phyloP scores from a whole-genome alignment of 2,113 vertebrate genomes.

The Nothoprocta perdicaria region DNA sequence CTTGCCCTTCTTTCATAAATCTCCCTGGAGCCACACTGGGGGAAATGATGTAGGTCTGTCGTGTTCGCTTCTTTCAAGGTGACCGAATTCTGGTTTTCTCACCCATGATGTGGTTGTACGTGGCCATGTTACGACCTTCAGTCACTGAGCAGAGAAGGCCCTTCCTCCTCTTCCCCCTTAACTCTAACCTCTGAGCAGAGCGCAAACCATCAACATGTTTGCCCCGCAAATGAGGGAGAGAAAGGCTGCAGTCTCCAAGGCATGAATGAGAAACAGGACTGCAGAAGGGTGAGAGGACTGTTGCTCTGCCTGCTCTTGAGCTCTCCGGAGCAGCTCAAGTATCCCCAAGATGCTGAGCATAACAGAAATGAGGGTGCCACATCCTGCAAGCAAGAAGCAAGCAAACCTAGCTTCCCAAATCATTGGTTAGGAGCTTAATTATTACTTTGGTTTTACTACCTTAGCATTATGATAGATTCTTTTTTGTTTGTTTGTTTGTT shows the following conservation, averaged over 20 bases:
- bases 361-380: fast-evolving
- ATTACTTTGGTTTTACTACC: not conserved
- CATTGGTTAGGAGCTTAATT: not conserved
- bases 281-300: not conserved
- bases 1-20: constrained; percentile 21
- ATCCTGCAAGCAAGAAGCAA: not conserved
- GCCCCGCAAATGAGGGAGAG: fast-evolving
- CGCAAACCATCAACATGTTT: not conserved
- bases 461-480: not conserved
- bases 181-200: fast-evolving
- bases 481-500: not conserved
- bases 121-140: not conserved
- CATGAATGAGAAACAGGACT: fast-evolving
- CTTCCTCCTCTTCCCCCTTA: fast-evolving
- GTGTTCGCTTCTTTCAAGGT: constrained; percentile 32
- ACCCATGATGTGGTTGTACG: fast-evolving
- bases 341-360: not conserved
- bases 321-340: not conserved
- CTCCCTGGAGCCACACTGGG: not conserved
- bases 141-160: not conserved
- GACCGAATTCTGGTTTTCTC: not conserved
- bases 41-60: not conserved
- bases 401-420: not conserved
- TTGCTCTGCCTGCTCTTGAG: not conserved
- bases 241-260: not conserved